These are phyloP conservation scores for Lepeophtheirus salmonis DNA, from an alignment of 1,140 invertebrate species.

Conservation along the genomic window DNA sequence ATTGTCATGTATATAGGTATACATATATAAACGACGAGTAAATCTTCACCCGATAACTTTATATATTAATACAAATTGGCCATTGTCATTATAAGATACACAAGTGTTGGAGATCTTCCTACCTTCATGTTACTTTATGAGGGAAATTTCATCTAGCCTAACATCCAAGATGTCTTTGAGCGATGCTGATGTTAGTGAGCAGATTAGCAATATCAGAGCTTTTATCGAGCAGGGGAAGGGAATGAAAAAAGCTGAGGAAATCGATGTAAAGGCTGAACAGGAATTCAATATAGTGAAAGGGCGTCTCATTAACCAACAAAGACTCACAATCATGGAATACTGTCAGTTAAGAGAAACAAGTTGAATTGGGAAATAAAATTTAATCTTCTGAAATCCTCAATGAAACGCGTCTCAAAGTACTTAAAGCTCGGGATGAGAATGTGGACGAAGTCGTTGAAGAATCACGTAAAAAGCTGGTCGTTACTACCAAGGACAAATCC, in stretches of 20 bases:
- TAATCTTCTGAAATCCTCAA: constrained; percentile 98
- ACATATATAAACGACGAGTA: too few species aligned
- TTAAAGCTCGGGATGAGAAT: constrained; percentile 89
- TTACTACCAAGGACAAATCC: constrained; percentile 46
- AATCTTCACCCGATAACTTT: too few species aligned
- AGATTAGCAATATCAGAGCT: constrained; percentile 99
- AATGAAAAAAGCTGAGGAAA: constrained; percentile 99
- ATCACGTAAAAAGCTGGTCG: constrained; percentile 57
- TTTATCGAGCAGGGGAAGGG: constrained; percentile 99
- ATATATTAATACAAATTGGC: too few species aligned
- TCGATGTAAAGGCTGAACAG: constrained; percentile 98
- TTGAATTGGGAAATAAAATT: constrained; percentile 97
- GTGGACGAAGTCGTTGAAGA: constrained; percentile 76
- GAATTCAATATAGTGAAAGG: constrained; percentile 99
- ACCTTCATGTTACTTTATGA: too few species aligned
- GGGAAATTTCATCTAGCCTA: background rate
- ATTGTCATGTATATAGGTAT: too few species aligned
- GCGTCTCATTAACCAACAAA: constrained; percentile 86
- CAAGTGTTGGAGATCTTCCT: too few species aligned
- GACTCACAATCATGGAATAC: constrained; percentile 97
- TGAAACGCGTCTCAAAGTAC: constrained; percentile 81
- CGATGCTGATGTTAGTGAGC: constrained; percentile 96
- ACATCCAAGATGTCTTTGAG: constrained; percentile 64
- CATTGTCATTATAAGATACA: too few species aligned
- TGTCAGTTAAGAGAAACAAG: constrained; percentile 97